Percentiles rank a stretch among this genome's conserved stretches.
Conservation (phyloP, 2,888 invertebrate genomes). For the Plebejus argus region DNA sequence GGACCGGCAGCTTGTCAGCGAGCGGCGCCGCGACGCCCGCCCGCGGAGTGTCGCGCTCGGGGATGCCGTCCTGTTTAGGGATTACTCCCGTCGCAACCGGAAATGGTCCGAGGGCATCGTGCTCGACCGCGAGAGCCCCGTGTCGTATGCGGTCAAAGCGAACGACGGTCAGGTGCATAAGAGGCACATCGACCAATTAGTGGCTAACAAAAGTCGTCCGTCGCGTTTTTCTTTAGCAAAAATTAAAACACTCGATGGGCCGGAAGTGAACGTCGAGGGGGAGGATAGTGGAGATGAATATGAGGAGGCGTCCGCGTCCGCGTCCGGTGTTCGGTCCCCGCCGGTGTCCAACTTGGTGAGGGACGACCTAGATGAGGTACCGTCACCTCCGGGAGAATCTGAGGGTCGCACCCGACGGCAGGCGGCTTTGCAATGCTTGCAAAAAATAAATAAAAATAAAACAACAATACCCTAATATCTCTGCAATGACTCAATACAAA, state of each 20-base stretch:
- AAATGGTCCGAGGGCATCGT: background rate
- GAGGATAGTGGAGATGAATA: background rate
- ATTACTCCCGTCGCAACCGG: background rate
- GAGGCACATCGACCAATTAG: background rate
- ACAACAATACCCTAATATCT: background rate
- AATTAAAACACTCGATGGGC: background rate
- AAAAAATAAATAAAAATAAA: background rate
- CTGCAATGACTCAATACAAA: background rate
- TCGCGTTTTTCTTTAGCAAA: background rate
- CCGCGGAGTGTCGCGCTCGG: background rate
- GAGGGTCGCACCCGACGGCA: slow-evolving; percentile 6
- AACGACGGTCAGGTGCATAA: background rate
- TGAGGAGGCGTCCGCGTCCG: background rate
- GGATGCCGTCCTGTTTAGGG: background rate
- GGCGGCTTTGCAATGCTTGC: slow-evolving; percentile 10
- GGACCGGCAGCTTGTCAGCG: slow-evolving; percentile 13
- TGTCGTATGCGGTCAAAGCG: background rate
- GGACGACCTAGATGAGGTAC: background rate
- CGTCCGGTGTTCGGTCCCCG: background rate
- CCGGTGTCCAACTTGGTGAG: background rate
- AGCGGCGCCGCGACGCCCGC: background rate
- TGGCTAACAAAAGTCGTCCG: background rate
- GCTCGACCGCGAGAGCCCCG: background rate
- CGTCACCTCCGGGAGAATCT: background rate
- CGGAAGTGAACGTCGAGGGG: too few relatives aligned